Base-by-base conservation (phyloP, 2,113 vertebrate species). In the Conger conger region DNA sequence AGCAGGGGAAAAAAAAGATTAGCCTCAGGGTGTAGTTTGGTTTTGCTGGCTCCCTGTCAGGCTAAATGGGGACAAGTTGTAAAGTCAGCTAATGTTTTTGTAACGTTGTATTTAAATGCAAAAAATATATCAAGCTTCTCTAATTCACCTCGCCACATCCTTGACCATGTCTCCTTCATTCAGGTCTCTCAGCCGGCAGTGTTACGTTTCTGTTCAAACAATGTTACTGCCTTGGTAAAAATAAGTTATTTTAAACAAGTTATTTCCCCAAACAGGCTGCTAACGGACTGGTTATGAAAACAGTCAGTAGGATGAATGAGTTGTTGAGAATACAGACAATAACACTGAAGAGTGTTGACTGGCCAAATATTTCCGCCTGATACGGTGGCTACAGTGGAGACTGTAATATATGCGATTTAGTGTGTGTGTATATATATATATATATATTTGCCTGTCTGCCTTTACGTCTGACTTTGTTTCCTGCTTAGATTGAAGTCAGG, bases 101-200 rank as follows among this genome's bases (percentile, higher is more conserved):
- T 92, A 94, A 88, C 90, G 87, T 91, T 84, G 88, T 23, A 93
- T 93, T 93, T 91, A 90, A 83, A 85, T 92, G 87, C 89, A 91
- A 91, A 81, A 92, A 91, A 81, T 91, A 91, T 91, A 91, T 86
- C 86, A 80, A 87, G 91, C 78, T 87, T 83, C 83, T 87, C 88
- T 88, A 90, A 89, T 91, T 89, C 90, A 91, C 88, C 88, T 83
- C 87, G 91, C 91, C 90, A 82, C 87, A 40, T 87, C 88, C 86
- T 85, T n/a, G 40, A 88, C 90, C 89, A 83, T 89, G 8, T 23
- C 38, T 27, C 18, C 78, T 6, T 27, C 7, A 63, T 13, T 73
- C 4, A 73, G 33, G 68, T 73, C 6, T 1, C 23, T 73, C n/a
- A 1, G 8, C 68, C 68, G 33, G 68, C 68, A 73, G n/a, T 73